phyloP scores from a whole-genome alignment of 2,113 vertebrate genomes.

The Tragelaphus imberbis region DNA sequence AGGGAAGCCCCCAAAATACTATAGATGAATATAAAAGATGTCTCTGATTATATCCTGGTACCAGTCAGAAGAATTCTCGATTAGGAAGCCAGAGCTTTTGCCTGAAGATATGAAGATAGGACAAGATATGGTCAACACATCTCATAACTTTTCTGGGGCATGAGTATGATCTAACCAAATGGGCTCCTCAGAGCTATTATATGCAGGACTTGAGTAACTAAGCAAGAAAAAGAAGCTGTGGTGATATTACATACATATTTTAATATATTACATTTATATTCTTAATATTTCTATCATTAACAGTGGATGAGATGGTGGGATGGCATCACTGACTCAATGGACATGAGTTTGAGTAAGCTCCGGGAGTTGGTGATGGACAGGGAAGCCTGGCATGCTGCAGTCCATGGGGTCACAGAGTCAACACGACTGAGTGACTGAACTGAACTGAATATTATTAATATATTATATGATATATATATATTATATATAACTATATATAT shows the following conservation, averaged over 20 bases:
- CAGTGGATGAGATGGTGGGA: neutral
- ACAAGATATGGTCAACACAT: neutral
- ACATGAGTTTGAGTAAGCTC: neutral
- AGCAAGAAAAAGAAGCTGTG: neutral
- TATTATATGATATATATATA: neutral
- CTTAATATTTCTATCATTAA: neutral
- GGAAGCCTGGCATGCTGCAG: neutral
- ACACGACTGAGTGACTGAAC: neutral
- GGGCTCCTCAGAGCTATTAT: neutral
- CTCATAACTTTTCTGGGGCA: neutral
- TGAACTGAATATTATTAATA: neutral
- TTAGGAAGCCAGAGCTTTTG: neutral
- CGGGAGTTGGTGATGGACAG: neutral
- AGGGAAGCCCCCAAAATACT: neutral
- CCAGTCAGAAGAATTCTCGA: neutral
- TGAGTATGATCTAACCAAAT: neutral
- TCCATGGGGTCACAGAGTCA: neutral
- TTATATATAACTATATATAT: neutral
- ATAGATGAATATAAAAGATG: neutral
- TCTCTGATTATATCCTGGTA: neutral
- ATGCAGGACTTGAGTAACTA: neutral
- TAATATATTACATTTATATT: neutral
- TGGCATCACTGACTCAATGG: neutral
- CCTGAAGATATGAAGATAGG: neutral
- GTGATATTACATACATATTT: neutral